Evolutionary conservation across 2,113 vertebrate species (phyloP), one percentile per base, ranked within the genome.

Genomic region (Callaeas wilsoni): DNA sequence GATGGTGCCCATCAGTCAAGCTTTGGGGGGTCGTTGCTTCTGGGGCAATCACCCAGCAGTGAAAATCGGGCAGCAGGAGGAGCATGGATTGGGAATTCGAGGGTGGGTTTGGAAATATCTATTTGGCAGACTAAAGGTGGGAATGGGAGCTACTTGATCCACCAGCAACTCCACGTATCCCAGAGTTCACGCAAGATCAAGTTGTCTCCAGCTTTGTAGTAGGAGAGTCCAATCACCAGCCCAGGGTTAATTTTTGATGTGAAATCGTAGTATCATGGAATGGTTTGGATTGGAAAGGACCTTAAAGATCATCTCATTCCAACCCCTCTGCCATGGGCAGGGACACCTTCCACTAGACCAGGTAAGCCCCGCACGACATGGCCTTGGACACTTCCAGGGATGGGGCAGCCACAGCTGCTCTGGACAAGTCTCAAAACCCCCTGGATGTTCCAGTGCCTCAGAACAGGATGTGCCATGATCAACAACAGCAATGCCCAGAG

Each of bases 1-100:
- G 37, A 33, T n/a, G 22, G 10, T 55, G 53, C 3, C 44, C 15
- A 25, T 30, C 21, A 26, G 22, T 8, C 33, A 37, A 15, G 42
- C 0, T 44, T 29, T 23, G 22, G 10, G 35, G 33, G 9, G 3
- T 77, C 22, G 22, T 3, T 44, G 23, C 5, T 33, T 75, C 63
- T 0, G 11, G 41, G 55, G 9, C 1, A 6, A 29, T 19, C 35
- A 64, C 5, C 6, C 52, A 67, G 37, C 8, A 65, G 32, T 35
- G 23, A 63, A 63, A 70, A 63, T 0, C 16, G 17, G 29, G 17
- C 13, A 47, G 59, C 4, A 55, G 8, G 30, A 86, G 8, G 13
- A 69, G 16, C 13, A 13, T 1, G 2, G 56, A 27, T 3, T 29
- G 19, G 60, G 22, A 78, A 79, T 49, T 56, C 29, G 37, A 4